Evolutionary conservation across 1,140 invertebrate species (phyloP), one percentile per base, ranked within the genome.

Genomic region (Adoxophyes honmai): DNA sequence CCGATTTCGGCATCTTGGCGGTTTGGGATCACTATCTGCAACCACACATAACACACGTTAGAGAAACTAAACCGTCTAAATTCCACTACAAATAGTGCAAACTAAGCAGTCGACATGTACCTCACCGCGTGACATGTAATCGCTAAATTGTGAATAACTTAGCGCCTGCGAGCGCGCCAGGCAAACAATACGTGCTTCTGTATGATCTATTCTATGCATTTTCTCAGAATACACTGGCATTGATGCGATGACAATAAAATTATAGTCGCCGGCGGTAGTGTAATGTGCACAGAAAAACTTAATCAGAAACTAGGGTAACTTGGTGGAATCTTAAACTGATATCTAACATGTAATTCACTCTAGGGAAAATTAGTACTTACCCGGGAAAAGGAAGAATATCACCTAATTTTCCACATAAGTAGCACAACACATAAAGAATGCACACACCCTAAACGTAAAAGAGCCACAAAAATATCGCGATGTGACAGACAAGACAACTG

Each of bases 331-430:
- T 39, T 8, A 52, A 68, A 68, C 48, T 60, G 21, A 37, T 38
- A 34, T 59, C 58, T 68, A 35, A 28, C 18, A 48, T 4, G 15
- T 16, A 48, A 21, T 21, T 21, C 15, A 18, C 11, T 21, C 42
- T 28, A 18, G 4, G 18, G 11, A 48, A 28, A 48, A 28, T 11
- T 16, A 11, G 18, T 28, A 84, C 81, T 78, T 84, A 88, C 85
- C 85, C 85, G 72, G 68, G 79, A 81, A 79, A 81, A 83, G 81
- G 69, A 80, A 77, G 68, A 85, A 70, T 88, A 88, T 88, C 86
- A 88, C 83, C 86, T 86, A 81, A 84, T 83, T 78, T 86, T 88
- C 86, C 86, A 88, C 86, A 88, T 88, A 88, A 78, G 86, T 86
- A 88, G 86, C 81, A 88, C 79, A 88, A 86, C 81, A 88, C 74